These are phyloP conservation scores for Halichoeres trimaculatus DNA, from an alignment of 2,113 vertebrate genomes.

Conservation along the genomic window DNA sequence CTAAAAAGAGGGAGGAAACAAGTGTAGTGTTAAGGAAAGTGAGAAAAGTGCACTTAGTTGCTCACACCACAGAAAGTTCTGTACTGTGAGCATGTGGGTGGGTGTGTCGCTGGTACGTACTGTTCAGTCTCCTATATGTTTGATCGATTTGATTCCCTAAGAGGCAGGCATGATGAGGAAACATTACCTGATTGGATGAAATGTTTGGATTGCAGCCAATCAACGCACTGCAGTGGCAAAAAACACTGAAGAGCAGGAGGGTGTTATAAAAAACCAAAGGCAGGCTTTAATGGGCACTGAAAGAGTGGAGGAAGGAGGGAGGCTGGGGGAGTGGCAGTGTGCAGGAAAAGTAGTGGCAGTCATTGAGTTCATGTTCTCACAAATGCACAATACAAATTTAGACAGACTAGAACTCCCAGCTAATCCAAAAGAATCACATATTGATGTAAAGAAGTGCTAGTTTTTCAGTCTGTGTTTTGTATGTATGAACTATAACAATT, in stretches of 20 bases:
- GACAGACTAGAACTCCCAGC: neutral
- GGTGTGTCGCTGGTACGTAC: neutral
- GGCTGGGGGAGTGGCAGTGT: constrained; percentile 7
- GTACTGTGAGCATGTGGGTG: neutral
- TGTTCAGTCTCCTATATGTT: neutral
- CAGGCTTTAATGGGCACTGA: constrained; percentile 19
- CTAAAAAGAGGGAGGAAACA: neutral
- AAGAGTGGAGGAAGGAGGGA: constrained; percentile 8
- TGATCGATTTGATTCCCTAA: neutral
- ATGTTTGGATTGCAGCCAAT: constrained; percentile 45
- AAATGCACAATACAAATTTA: neutral
- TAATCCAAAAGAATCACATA: neutral
- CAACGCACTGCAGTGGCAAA: constrained; percentile 62
- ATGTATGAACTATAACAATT: neutral
- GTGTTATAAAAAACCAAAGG: constrained; percentile 40
- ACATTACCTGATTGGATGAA: constrained; percentile 23
- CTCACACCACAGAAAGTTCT: neutral
- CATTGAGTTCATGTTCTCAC: constrained; percentile 10
- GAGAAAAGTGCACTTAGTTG: neutral
- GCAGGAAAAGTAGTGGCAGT: constrained; percentile 9
- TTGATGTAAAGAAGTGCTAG: neutral
- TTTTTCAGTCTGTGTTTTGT: neutral
- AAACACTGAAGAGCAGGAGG: constrained; percentile 42
- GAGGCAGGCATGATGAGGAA: constrained; percentile 4
- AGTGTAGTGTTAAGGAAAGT: neutral